These are phyloP conservation scores for Odontophorus gujanensis DNA, from an alignment of 2,113 vertebrate species.

Conservation along the genomic window DNA sequence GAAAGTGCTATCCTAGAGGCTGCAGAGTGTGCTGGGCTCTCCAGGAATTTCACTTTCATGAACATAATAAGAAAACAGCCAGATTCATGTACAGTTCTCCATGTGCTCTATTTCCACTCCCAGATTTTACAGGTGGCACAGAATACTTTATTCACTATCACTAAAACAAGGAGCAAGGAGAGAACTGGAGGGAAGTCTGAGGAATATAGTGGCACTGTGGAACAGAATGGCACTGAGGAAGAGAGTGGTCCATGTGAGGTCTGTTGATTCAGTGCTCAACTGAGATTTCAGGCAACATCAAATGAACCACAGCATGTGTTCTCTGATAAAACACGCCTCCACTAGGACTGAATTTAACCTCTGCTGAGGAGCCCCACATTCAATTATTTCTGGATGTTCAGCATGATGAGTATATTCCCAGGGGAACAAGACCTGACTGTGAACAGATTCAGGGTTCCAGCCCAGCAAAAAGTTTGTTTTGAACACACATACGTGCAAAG, in stretches of 20 bases:
- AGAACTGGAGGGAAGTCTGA: neutral
- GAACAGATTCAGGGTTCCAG: neutral
- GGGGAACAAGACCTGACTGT: neutral
- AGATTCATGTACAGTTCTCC: fast-evolving
- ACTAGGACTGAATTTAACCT: neutral
- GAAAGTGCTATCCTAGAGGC: neutral
- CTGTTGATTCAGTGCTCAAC: neutral
- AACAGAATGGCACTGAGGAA: too few relatives aligned
- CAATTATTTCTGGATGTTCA: neutral
- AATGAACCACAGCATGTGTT: neutral
- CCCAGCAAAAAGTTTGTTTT: neutral
- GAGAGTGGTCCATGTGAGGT: fast-evolving
- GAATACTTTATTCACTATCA: fast-evolving
- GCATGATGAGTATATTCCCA: neutral
- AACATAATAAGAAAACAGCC: neutral
- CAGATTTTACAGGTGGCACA: neutral
- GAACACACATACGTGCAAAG: neutral
- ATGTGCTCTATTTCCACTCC: neutral
- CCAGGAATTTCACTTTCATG: neutral
- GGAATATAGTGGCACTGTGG: fast-evolving
- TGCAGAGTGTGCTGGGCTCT: neutral
- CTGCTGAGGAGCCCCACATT: neutral
- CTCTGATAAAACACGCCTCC: too few relatives aligned
- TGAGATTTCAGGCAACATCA: fast-evolving
- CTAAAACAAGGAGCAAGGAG: neutral